Base-by-base conservation (phyloP, 2,888 invertebrate genomes). In the Gonocerus acuteangulatus region DNA sequence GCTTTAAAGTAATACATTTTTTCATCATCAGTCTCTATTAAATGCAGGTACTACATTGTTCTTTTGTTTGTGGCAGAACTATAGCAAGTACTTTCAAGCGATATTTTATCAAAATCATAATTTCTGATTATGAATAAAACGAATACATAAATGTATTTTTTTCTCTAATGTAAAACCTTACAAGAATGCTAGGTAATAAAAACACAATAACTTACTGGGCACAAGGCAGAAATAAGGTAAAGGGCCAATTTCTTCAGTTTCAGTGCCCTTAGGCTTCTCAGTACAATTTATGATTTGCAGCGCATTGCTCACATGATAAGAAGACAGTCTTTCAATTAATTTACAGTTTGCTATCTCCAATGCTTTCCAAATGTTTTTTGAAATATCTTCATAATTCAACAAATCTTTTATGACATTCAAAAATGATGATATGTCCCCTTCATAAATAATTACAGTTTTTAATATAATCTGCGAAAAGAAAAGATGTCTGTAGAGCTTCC, bases 351-450 rank as follows among this genome's bases (percentile, higher is more conserved):
- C 60, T 9, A 62, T n/a, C 7, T 60, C 63, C 9, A 67, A 51
- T 15, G 64, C 61, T 49, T 66, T 64, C 67, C 67, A 67, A 27
- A 67, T 34, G 45, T 52, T 63, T 21, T 16, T 36, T 13, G 49
- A 44, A 39, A 64, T 56, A 22, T 67, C 64, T 32, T 61, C 48
- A 45, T 61, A 67, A 9, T 21, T 48, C 39, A 65, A 44, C 11
- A 60, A 23, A 16, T 62, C 58, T 22, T 62, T 60, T 2, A 65
- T 21, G 18, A 18, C 23, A 15, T 51, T 16, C 7, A 62, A n/a
- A 36, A 60, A 48, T 23, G 19, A 27, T 2, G 58, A 42, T 3
- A 57, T 57, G 51, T 60, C 56, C 4, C 44, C 22, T 16, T 34
- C 36, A 2, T 13, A 42, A 6, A 13, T 22, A 22, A 65, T 62